Conservation (phyloP, 2,888 invertebrate genomes). For the Amphipoea lucens region DNA sequence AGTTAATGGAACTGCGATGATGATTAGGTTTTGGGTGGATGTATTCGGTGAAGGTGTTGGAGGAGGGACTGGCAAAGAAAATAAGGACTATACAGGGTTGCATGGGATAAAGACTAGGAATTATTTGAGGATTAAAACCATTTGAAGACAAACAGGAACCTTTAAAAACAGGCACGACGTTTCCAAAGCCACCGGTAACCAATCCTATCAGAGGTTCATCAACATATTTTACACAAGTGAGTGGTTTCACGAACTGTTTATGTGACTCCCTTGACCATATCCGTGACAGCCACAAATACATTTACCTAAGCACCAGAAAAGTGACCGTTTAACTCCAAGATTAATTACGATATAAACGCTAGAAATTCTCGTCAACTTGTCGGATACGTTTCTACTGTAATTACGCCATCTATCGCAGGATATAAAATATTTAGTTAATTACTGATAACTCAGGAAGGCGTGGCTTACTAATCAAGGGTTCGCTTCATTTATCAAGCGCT, state of each 20-base stretch:
- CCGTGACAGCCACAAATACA: constrained; percentile 15
- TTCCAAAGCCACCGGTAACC: background rate
- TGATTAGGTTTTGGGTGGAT: background rate
- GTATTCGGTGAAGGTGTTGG: background rate
- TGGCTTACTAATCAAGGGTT: constrained; percentile 26
- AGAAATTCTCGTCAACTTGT: constrained; percentile 54
- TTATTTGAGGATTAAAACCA: background rate
- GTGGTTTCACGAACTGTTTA: background rate
- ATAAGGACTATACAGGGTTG: background rate
- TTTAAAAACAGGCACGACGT: background rate
- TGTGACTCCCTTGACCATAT: constrained; percentile 1
- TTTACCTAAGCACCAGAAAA: constrained; percentile 25
- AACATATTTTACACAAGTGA: background rate
- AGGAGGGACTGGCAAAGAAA: background rate
- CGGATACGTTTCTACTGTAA: constrained; percentile 52
- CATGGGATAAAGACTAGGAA: background rate
- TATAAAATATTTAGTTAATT: constrained; percentile 54
- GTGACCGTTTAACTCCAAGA: constrained; percentile 27
- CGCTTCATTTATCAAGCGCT: constrained; percentile 16
- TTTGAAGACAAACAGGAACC: background rate
- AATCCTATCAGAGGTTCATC: background rate
- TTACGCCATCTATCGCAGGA: constrained; percentile 46
- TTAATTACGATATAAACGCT: constrained; percentile 47
- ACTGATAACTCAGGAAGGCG: constrained; percentile 21
- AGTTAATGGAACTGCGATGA: background rate